phyloP scores from a whole-genome alignment of 2,888 invertebrate genomes.

The Idaea dimidiata region DNA sequence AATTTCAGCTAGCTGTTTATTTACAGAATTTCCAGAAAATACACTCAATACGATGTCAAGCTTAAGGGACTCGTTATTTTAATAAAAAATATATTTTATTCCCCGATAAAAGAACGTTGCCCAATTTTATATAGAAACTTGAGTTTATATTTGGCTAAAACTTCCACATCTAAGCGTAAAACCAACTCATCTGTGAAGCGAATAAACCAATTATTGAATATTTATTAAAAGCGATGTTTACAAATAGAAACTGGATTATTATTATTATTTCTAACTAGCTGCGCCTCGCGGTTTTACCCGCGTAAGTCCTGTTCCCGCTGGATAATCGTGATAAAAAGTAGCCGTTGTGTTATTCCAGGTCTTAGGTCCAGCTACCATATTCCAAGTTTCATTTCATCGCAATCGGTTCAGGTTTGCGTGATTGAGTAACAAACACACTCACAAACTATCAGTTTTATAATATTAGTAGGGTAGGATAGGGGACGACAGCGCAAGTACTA shows the following conservation, averaged over 20 bases:
- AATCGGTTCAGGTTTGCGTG: no score
- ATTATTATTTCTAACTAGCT: no score
- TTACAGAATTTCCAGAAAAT: constrained; percentile 23
- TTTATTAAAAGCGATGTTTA: neutral
- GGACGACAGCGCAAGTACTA: no score
- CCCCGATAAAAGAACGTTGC: constrained; percentile 1
- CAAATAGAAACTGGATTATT: neutral
- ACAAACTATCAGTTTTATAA: no score
- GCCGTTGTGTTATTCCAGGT: no score
- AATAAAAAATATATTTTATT: constrained; percentile 8
- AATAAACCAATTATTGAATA: neutral
- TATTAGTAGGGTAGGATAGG: no score
- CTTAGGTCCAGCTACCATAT: no score
- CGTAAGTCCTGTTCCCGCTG: no score
- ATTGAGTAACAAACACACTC: no score
- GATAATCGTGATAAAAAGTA: no score
- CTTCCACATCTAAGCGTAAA: neutral
- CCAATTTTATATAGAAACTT: constrained; percentile 7
- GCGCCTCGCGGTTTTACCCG: no score
- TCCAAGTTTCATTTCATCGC: no score
- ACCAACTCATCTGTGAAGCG: neutral
- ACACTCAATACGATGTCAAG: constrained; percentile 24
- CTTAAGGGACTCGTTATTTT: constrained; percentile 26
- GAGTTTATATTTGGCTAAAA: neutral
- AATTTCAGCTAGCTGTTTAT: constrained; percentile 26